Percentiles rank a stretch among this genome's conserved stretches.
These are phyloP conservation scores for Leptonema lineaticorne DNA, from an alignment of 1,140 invertebrate species.

Conservation along the genomic window DNA sequence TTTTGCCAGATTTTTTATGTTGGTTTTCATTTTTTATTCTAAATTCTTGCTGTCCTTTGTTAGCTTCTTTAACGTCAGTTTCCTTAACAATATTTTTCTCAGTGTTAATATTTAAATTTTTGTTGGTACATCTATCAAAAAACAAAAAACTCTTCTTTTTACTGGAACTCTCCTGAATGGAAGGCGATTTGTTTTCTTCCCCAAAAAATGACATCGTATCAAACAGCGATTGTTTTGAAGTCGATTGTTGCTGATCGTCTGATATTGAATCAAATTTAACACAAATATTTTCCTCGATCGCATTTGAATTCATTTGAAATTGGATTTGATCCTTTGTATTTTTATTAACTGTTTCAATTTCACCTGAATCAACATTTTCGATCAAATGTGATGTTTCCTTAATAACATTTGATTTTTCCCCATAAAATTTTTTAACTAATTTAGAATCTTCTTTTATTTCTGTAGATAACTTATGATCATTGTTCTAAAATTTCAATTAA, in stretches of 20 bases:
- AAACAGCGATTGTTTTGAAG: conserved; percentile 18
- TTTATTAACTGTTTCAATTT: background rate
- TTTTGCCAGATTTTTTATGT: conserved; percentile 31
- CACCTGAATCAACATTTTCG: background rate
- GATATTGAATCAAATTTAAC: background rate
- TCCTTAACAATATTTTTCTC: conserved; percentile 8
- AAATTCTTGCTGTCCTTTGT: background rate
- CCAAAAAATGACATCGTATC: conserved; percentile 19
- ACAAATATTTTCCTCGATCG: background rate
- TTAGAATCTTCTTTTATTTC: too few species aligned
- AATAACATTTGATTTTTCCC: background rate
- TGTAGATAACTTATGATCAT: too few species aligned
- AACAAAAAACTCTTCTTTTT: conserved; percentile 30
- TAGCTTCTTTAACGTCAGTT: background rate
- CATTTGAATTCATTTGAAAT: background rate
- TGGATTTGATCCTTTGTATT: background rate
- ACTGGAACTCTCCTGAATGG: background rate
- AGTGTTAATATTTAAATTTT: background rate
- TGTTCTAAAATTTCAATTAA: too few species aligned
- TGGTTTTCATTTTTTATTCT: conserved; percentile 4
- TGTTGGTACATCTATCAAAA: conserved; percentile 25
- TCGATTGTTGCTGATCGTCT: background rate
- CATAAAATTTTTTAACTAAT: background rate
- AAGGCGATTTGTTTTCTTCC: background rate
- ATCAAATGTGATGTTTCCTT: background rate